Base-by-base conservation (phyloP, 2,797 vertebrate species). In the Sebastes kiyomatsui region DNA sequence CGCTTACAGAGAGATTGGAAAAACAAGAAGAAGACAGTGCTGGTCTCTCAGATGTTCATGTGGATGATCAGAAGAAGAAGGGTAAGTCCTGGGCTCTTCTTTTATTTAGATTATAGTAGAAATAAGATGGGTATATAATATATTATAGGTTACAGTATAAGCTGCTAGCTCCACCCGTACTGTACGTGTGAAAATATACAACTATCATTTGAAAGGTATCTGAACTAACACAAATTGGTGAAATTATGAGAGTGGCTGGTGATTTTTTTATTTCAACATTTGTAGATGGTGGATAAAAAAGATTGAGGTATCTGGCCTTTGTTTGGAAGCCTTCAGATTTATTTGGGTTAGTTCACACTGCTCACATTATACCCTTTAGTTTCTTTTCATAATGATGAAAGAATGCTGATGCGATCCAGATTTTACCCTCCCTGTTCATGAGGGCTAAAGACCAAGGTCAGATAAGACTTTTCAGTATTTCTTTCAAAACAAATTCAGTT, bases 1-100 rank as follows among this genome's bases (percentile, higher is more conserved):
- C 97, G 3, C 96, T 99, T 30, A 99, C 96, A 13, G 99, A 99
- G 94, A 95, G 96, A 84, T 92, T 95, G 89, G 96, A 97, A 33
- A 96, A 96, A 85, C 94, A 77, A 35, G 92, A 96, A 76, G 97
- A 91, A 18, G 95, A 96, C 74, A 96, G 95, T 55, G 93, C 94
- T 7, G 90, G 93, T 60, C 96, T 99, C 67, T 97, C 96, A 56
- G 97, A 97, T 27, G 96, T 99, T 89, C 97, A 96, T 83, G 97
- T 98, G 86, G 96, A 95, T 67, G 95, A 91, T 33, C 87, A 92
- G 55, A 93, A 97, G 90, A 97, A 96, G 82, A 97, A 97, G 91
- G 98, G 98, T 99, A 94, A 95, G 61, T 9, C 6, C 22, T 11
- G 8, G 6, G 9, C 46, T 83, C 35, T 23, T 42, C 8, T 68